Conservation (phyloP, 2,797 vertebrate species). For the Stomatorhinus walkeri region DNA sequence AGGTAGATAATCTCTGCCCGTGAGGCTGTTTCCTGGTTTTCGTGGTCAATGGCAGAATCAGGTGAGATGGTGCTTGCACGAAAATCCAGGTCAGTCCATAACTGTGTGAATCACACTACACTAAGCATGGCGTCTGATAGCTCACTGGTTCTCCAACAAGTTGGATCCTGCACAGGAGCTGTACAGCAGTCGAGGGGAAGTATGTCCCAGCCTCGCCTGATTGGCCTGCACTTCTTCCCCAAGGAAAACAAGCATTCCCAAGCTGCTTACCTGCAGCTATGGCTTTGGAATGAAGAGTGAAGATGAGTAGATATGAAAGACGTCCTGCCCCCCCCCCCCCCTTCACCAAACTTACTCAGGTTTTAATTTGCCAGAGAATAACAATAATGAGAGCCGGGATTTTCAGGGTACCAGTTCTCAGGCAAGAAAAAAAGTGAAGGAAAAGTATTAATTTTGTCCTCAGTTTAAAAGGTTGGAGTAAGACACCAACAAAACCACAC, state of each 20-base stretch:
- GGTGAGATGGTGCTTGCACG: not conserved
- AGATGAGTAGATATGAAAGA: conserved; percentile 45
- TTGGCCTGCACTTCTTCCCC: not conserved
- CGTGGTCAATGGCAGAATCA: not conserved
- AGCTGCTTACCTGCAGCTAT: not conserved
- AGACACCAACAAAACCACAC: conserved; percentile 47
- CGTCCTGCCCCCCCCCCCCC: conserved; percentile 33
- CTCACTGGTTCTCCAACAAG: conserved; percentile 15
- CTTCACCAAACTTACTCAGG: conserved; percentile 22
- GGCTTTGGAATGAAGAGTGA: conserved; percentile 36
- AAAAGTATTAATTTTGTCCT: conserved; percentile 35
- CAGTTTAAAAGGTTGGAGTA: conserved; percentile 47
- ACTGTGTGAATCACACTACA: not conserved
- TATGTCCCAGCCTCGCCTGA: not conserved
- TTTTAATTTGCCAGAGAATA: conserved; percentile 57
- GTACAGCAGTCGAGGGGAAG: not conserved
- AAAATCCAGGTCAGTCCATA: conserved; percentile 16
- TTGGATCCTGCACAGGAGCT: conserved; percentile 2
- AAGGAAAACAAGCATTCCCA: not conserved
- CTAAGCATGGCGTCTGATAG: not conserved
- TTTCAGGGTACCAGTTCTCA: conserved; percentile 42
- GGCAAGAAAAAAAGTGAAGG: conserved; percentile 38
- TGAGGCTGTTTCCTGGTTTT: not conserved
- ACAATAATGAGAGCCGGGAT: conserved; percentile 55
- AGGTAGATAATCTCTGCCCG: not conserved